Conservation (phyloP, 1,140 invertebrate genomes). For the Lethocerus indicus region DNA sequence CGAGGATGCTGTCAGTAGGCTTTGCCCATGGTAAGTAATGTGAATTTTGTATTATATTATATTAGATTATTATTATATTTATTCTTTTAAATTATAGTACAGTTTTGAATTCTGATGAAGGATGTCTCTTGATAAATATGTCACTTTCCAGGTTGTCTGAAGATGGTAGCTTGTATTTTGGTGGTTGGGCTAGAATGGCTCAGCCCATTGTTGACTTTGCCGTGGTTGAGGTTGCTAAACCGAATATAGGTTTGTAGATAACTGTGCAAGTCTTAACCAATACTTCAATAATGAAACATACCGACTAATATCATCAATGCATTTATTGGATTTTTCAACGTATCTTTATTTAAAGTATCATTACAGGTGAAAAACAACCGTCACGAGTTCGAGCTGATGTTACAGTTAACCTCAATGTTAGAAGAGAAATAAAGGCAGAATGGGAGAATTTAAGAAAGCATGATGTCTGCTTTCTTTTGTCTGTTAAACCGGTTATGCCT, state of each 20-base stretch:
- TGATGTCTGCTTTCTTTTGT: constrained; percentile 93
- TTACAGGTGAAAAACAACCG: constrained; percentile 88
- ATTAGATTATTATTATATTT: too few relatives aligned
- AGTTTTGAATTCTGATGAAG: too few relatives aligned
- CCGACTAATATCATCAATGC: too few relatives aligned
- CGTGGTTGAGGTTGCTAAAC: constrained; percentile 86
- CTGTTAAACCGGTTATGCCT: constrained; percentile 63
- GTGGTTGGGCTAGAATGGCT: constrained; percentile 97
- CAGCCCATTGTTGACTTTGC: constrained; percentile 84
- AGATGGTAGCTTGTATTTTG: constrained; percentile 72
- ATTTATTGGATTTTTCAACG: too few relatives aligned
- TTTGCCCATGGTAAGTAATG: constrained; percentile 12
- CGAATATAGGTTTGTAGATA: too few relatives aligned
- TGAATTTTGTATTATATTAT: too few relatives aligned
- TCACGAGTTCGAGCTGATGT: constrained; percentile 89
- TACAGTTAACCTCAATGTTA: constrained; percentile 76
- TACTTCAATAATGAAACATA: too few relatives aligned
- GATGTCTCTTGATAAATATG: too few relatives aligned
- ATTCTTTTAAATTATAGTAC: too few relatives aligned
- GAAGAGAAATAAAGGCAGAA: constrained; percentile 82
- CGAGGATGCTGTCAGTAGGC: constrained; percentile 81
- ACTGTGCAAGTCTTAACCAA: too few relatives aligned
- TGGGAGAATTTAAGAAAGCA: constrained; percentile 96
- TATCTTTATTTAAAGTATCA: too few relatives aligned
- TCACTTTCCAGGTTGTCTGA: too few relatives aligned